A percentile compares a stretch with the other conserved stretches of the same genome.
These are phyloP conservation scores for Chlorops oryzae DNA, from an alignment of 1,140 invertebrate species.

Conservation along the genomic window DNA sequence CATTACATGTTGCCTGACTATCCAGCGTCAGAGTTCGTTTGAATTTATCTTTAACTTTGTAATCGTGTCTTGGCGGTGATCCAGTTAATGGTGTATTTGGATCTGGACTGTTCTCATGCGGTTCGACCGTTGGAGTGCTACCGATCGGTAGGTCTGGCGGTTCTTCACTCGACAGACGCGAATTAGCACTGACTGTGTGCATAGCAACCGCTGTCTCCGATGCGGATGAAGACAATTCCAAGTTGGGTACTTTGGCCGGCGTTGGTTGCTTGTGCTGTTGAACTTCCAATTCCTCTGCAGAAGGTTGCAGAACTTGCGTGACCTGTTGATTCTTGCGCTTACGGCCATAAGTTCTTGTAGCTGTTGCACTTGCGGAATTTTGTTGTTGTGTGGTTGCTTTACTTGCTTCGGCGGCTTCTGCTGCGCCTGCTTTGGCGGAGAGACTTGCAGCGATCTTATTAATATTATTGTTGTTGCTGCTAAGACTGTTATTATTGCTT, in stretches of 20 bases:
- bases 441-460: slow-evolving; percentile 40
- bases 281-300: slow-evolving; percentile 11
- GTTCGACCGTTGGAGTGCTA: slow-evolving; percentile 10
- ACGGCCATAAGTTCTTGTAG: slow-evolving; percentile 32
- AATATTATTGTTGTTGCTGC: slow-evolving; percentile 37
- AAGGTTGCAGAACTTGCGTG: slow-evolving; percentile 27
- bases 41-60: slow-evolving; percentile 45
- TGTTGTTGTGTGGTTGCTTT: slow-evolving; percentile 3
- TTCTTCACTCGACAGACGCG: too few species aligned
- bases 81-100: slow-evolving; percentile 3
- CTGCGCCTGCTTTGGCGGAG: slow-evolving; percentile 38
- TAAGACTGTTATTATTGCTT: slow-evolving; percentile 29
- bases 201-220: too few species aligned
- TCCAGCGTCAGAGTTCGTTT: slow-evolving; percentile 41
- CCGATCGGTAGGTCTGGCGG: too few species aligned
- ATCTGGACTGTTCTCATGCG: slow-evolving; percentile 12
- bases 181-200: too few species aligned
- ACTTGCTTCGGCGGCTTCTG: slow-evolving; percentile 18
- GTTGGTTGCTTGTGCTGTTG: slow-evolving; percentile 19
- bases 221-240: too few species aligned
- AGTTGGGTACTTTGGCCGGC: slow-evolving; percentile 32
- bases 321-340: slow-evolving; percentile 45
- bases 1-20: slow-evolving; percentile 21
- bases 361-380: slow-evolving; percentile 4
- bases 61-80: slow-evolving; percentile 39